Conservation (phyloP, 2,797 vertebrate species). For the Epinephelus malabaricus region DNA sequence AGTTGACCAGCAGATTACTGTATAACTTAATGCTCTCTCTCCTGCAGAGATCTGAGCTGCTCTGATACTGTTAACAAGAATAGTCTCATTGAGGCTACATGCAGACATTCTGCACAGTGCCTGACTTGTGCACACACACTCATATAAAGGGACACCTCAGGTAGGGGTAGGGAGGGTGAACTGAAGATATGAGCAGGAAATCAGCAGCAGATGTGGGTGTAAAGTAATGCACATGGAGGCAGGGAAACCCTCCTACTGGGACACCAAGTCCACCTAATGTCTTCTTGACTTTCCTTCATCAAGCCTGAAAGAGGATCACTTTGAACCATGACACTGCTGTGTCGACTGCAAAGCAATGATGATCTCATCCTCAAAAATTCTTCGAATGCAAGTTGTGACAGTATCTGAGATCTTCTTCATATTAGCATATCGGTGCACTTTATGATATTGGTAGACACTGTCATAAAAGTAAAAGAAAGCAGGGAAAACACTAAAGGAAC, state of each 20-base stretch:
- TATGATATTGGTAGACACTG: background rate
- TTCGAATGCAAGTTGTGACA: constrained; percentile 14
- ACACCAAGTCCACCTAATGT: constrained; percentile 51
- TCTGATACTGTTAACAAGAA: constrained; percentile 49
- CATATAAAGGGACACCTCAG: constrained; percentile 49
- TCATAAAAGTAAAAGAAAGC: background rate
- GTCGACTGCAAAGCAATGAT: constrained; percentile 13
- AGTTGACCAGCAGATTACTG: constrained; percentile 53
- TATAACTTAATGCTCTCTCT: constrained; percentile 47
- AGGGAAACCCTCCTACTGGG: constrained; percentile 47
- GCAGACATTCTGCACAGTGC: constrained; percentile 30
- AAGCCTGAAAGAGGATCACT: constrained; percentile 36
- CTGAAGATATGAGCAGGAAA: constrained; percentile 76
- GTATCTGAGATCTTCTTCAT: background rate
- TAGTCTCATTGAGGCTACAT: constrained; percentile 32
- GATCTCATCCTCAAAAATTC: constrained; percentile 31
- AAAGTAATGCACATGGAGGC: constrained; percentile 55
- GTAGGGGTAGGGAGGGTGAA: constrained; percentile 49
- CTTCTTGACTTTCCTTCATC: constrained; percentile 37
- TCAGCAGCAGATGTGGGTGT: constrained; percentile 80
- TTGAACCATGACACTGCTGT: constrained; percentile 37
- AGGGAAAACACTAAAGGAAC: background rate
- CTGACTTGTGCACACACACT: constrained; percentile 27
- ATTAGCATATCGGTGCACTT: background rate
- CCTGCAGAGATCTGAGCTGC: constrained; percentile 35